Evolutionary conservation across 2,888 invertebrate species (phyloP), one percentile per base, ranked within the genome.

Genomic region (Saturnia japonica): DNA sequence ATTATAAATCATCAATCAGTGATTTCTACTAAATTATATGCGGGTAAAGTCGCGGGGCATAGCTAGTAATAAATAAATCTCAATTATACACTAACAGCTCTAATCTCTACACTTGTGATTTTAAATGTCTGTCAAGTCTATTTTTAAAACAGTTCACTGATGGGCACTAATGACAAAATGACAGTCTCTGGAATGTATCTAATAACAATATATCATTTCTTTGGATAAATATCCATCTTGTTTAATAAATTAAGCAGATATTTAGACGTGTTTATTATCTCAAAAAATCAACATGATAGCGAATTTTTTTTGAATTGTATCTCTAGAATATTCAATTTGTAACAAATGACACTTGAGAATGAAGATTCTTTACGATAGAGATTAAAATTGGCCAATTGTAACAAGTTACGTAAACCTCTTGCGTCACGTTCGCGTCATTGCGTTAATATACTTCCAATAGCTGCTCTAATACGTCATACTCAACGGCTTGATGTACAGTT

Each of bases 351-450:
- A 70, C 70, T 70, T 67, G 67, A 70, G 25, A 42, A 67, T 54
- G 66, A 51, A 67, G 66, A 67, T 72, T 69, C 69, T 69, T 69
- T 72, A 68, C 60, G 47, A 72, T 64, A 45, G 57, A 72, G 64
- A 70, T 68, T 72, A 72, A 1, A 57, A 66, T 68, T 68, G 62
- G 54, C 54, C 68, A 64, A 68, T 64, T 51, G 68, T 25, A 42
- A 43, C n/a, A 34, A 54, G 54, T 70, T 70, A 70, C 72, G 72
- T 68, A 60, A 72, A 43, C 64, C 64, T 40, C 42, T 64, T 51
- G 43, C 70, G 67, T 72, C 70, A 68, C 51, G 47, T 42, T 28
- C 66, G 66, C 70, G 70, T 70, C 70, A 70, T 70, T 70, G 67
- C 42, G 42, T 66, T 70, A 67, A 70, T 70, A 51, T 67, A 70